phyloP scores from a whole-genome alignment of 1,140 invertebrate genomes.

The Drosophila melanogaster region Release_6_plus_ISO1_MT NT_033779.5:18561501-18562000 shows the following conservation, averaged over 20 bases:
- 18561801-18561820: conserved; percentile 4
- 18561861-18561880: conserved; percentile 19
- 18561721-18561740: conserved; percentile 68
- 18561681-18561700: neutral
- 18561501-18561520: too few relatives aligned
- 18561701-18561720: conserved; percentile 22
- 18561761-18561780: conserved; percentile 56
- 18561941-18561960: conserved; percentile 5
- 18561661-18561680: neutral
- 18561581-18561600: too few relatives aligned
- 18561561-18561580: too few relatives aligned
- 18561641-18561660: too few relatives aligned
- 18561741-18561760: conserved; percentile 36
- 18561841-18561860: conserved; percentile 49
- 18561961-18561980: neutral
- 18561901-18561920: conserved; percentile 65
- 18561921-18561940: too few relatives aligned
- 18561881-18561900: conserved; percentile 59
- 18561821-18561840: conserved; percentile 20
- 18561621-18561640: too few relatives aligned
- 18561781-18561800: conserved; percentile 36
- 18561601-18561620: too few relatives aligned
- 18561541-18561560: too few relatives aligned
- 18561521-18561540: too few relatives aligned
- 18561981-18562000: conserved; percentile 55